phyloP scores from a whole-genome alignment of 2,888 invertebrate species.

The Cactoblastis cactorum region DNA sequence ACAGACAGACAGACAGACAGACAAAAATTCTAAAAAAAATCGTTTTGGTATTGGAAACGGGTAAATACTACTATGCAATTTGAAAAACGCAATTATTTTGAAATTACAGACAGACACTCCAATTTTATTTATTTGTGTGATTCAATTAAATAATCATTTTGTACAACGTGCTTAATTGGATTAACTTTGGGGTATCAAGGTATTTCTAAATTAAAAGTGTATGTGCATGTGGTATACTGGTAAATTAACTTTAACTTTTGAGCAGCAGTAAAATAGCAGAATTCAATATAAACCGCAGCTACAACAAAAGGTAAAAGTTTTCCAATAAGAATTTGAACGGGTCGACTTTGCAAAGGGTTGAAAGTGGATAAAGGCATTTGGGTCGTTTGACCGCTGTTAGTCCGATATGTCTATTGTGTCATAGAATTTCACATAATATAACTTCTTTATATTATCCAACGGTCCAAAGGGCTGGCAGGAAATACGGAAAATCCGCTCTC shows the following conservation, averaged over 20 bases:
- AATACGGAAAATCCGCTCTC: too few relatives aligned
- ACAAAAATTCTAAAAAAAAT: too few relatives aligned
- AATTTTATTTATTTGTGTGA: too few relatives aligned
- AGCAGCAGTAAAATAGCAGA: constrained; percentile 3
- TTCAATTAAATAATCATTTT: too few relatives aligned
- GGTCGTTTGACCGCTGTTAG: neutral
- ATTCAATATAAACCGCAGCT: constrained; percentile 3
- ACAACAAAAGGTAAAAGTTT: constrained; percentile 1
- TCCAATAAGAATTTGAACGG: constrained; percentile 3
- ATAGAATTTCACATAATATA: neutral
- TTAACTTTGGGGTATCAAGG: neutral
- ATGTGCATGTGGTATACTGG: neutral
- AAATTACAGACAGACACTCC: too few relatives aligned
- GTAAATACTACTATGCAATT: too few relatives aligned
- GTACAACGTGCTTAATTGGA: too few relatives aligned
- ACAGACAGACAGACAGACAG: too few relatives aligned
- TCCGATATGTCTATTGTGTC: neutral
- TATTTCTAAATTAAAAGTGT: neutral
- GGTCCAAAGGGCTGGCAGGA: neutral
- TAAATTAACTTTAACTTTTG: neutral
- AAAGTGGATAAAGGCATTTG: neutral
- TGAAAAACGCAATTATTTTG: too few relatives aligned
- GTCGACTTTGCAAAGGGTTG: constrained; percentile 5
- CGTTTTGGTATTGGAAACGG: too few relatives aligned
- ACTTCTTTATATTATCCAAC: too few relatives aligned